A percentile compares a stretch with the other conserved stretches of the same genome.
Conservation (phyloP, 2,113 vertebrate species). For the Steatornis caripensis region DNA sequence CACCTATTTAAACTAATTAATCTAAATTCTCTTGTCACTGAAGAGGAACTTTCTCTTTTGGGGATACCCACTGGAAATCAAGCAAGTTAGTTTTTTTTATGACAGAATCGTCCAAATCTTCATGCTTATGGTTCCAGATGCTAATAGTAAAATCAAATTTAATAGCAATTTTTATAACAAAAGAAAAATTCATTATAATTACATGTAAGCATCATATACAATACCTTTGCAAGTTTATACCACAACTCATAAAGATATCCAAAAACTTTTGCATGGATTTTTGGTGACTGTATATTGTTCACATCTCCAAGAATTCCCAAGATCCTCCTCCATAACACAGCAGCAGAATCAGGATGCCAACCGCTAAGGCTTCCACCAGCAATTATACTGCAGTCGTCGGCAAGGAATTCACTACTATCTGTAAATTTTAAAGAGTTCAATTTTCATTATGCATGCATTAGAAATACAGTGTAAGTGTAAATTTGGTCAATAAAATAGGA, state of each 20-base stretch:
- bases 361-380: slow-evolving; percentile 92
- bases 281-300: slow-evolving; percentile 90
- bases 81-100: not conserved
- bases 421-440: not conserved
- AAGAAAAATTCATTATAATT: not conserved
- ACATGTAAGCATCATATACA: not conserved
- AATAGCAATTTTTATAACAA: not conserved
- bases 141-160: not conserved
- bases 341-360: slow-evolving; percentile 95
- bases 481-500: not conserved
- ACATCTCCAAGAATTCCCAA: slow-evolving; percentile 96
- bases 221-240: slow-evolving; percentile 96
- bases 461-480: not conserved
- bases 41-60: not conserved
- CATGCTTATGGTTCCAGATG: not conserved
- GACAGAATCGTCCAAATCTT: not conserved
- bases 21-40: not conserved
- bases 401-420: slow-evolving; percentile 94
- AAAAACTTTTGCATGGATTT: slow-evolving; percentile 93
- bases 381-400: slow-evolving; percentile 95
- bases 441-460: not conserved
- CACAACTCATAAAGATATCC: slow-evolving; percentile 91
- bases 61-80: not conserved
- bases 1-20: not conserved
- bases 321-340: slow-evolving; percentile 94